These are phyloP conservation scores for Lymantria monacha DNA, from an alignment of 2,888 invertebrate species.

Conservation along the genomic window DNA sequence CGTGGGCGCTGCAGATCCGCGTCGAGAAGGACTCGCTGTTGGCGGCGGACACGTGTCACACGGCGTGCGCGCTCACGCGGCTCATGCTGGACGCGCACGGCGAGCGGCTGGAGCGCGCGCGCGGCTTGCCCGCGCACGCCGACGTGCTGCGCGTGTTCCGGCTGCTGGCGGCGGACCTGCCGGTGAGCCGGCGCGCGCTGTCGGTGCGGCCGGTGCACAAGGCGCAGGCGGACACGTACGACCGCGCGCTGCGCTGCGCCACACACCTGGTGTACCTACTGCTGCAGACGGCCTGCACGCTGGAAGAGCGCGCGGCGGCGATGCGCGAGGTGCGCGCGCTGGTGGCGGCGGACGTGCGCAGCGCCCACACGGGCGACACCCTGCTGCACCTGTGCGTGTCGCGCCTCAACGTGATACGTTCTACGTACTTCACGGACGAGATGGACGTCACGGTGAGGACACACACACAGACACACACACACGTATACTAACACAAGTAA, in stretches of 20 bases:
- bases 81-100: slow-evolving; percentile 89
- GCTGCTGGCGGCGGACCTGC: slow-evolving; percentile 69
- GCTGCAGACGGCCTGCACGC: slow-evolving; percentile 78
- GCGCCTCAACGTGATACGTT: slow-evolving; percentile 88
- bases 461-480: too few species aligned
- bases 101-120: slow-evolving; percentile 76
- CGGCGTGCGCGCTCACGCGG: slow-evolving; percentile 92
- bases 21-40: slow-evolving; percentile 90
- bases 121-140: slow-evolving; percentile 77
- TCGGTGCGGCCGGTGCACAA: slow-evolving; percentile 86
- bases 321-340: slow-evolving; percentile 53
- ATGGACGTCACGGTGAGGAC: slow-evolving; percentile 65
- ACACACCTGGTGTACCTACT: slow-evolving; percentile 89
- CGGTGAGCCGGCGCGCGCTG: slow-evolving; percentile 85
- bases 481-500: too few species aligned
- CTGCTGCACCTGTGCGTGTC: slow-evolving; percentile 92
- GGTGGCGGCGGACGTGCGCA: slow-evolving; percentile 85
- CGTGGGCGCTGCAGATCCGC: slow-evolving; percentile 90
- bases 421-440: slow-evolving; percentile 89
- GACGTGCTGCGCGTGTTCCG: slow-evolving; percentile 88
- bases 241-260: slow-evolving; percentile 90
- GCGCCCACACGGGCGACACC: slow-evolving; percentile 88
- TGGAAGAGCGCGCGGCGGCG: slow-evolving; percentile 71
- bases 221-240: slow-evolving; percentile 90
- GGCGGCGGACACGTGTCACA: slow-evolving; percentile 89